These are phyloP conservation scores for Trachelipus rathkii DNA, from an alignment of 1,140 invertebrate genomes.

Conservation along the genomic window DNA sequence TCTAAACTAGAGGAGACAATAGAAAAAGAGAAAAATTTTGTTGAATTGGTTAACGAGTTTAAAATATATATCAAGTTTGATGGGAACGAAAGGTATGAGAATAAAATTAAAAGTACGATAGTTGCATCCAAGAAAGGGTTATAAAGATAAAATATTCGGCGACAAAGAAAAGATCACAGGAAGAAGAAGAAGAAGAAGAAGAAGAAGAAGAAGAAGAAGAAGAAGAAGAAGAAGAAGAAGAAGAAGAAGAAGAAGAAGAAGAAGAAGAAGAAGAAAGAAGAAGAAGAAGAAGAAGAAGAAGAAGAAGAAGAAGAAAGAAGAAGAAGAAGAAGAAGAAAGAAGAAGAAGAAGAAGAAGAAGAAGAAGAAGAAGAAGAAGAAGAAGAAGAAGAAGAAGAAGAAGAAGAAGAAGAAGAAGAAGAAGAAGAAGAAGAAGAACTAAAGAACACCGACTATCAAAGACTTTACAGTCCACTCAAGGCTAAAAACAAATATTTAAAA, in stretches of 20 bases:
- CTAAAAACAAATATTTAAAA: too few relatives aligned
- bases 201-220: not conserved
- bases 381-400: not conserved
- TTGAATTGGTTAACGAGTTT: too few relatives aligned
- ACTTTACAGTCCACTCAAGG: too few relatives aligned
- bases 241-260: not conserved
- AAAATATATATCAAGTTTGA: too few relatives aligned
- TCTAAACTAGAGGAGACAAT: too few relatives aligned
- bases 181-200: not conserved
- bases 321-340: not conserved
- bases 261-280: not conserved
- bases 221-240: not conserved
- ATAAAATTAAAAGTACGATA: too few relatives aligned
- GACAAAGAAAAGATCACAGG: not conserved
- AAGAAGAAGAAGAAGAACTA: constrained; percentile 6
- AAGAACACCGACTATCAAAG: too few relatives aligned
- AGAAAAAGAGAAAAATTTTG: too few relatives aligned
- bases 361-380: not conserved
- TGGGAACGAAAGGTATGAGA: too few relatives aligned
- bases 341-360: not conserved
- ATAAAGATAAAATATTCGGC: too few relatives aligned
- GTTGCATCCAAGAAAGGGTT: too few relatives aligned
- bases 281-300: not conserved
- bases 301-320: not conserved
- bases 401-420: constrained; percentile 15